These are phyloP conservation scores for Cydia amplana DNA, from an alignment of 1,140 invertebrate genomes.

Conservation along the genomic window DNA sequence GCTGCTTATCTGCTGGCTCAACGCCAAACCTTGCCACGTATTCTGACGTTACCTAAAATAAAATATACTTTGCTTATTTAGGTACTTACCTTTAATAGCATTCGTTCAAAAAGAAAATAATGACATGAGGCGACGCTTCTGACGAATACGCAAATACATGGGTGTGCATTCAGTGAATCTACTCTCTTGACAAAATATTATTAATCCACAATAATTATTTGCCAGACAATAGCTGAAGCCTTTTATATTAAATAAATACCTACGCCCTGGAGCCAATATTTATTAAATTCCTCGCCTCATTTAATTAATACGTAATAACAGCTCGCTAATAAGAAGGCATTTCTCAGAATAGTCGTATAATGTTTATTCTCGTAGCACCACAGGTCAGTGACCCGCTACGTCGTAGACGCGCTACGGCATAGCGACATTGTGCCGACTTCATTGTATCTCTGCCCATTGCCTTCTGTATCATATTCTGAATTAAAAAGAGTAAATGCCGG, in stretches of 20 bases:
- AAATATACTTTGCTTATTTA: too few species aligned
- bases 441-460: background rate
- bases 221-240: too few species aligned
- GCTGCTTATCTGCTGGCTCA: background rate
- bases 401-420: background rate
- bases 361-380: background rate
- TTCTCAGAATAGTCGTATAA: background rate
- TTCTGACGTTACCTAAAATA: background rate
- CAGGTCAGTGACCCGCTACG: constrained; percentile 13
- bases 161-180: too few species aligned
- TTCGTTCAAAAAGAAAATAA: too few species aligned
- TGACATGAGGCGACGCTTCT: too few species aligned
- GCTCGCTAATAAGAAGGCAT: background rate
- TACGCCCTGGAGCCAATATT: background rate
- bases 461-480: too few species aligned
- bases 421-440: background rate
- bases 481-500: too few species aligned
- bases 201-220: too few species aligned
- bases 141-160: too few species aligned
- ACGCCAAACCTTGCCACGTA: background rate
- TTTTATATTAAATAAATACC: background rate
- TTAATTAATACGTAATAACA: background rate
- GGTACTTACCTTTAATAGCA: too few species aligned
- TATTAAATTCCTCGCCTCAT: background rate
- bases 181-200: too few species aligned